These are phyloP conservation scores for Diabrotica balteata DNA, from an alignment of 2,888 invertebrate genomes.

Conservation along the genomic window DNA sequence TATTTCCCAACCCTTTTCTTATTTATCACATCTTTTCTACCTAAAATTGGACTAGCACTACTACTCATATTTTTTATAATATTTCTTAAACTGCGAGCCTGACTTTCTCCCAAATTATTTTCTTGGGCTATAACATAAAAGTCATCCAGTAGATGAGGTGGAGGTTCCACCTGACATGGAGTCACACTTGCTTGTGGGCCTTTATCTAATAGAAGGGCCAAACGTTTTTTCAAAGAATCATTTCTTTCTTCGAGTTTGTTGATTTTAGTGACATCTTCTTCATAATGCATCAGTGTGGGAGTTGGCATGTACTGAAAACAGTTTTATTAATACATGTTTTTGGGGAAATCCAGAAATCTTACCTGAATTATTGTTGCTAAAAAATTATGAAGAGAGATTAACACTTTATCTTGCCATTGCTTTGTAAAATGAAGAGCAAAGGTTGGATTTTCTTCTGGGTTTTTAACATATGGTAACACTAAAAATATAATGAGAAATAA, in stretches of 20 bases:
- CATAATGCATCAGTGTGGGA: conserved; percentile 84
- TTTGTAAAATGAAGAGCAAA: conserved; percentile 90
- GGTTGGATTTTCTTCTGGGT: conserved; percentile 87
- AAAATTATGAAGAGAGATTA: conserved; percentile 91
- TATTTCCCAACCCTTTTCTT: conserved; percentile 55
- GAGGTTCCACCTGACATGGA: conserved; percentile 72
- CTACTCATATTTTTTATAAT: conserved; percentile 83
- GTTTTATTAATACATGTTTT: neutral
- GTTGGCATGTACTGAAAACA: conserved; percentile 80
- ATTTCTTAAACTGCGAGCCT: conserved; percentile 79
- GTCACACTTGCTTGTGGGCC: conserved; percentile 61
- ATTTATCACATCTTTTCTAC: conserved; percentile 68
- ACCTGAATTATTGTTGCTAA: conserved; percentile 86
- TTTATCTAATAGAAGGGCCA: conserved; percentile 63
- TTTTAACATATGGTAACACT: conserved; percentile 92
- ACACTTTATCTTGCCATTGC: conserved; percentile 94
- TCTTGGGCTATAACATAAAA: conserved; percentile 90
- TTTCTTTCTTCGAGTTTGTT: conserved; percentile 86
- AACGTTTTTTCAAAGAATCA: conserved; percentile 69
- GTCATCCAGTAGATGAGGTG: conserved; percentile 86
- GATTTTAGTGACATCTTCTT: conserved; percentile 82
- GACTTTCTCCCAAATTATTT: conserved; percentile 66
- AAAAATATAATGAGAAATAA: conserved; percentile 48
- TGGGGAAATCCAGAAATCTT: conserved; percentile 24
- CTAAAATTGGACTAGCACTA: conserved; percentile 80